Percentiles rank a stretch among this genome's conserved stretches.
Evolutionary conservation across 2,797 vertebrate species (phyloP).

Genomic region (Acanthornis magna): DNA sequence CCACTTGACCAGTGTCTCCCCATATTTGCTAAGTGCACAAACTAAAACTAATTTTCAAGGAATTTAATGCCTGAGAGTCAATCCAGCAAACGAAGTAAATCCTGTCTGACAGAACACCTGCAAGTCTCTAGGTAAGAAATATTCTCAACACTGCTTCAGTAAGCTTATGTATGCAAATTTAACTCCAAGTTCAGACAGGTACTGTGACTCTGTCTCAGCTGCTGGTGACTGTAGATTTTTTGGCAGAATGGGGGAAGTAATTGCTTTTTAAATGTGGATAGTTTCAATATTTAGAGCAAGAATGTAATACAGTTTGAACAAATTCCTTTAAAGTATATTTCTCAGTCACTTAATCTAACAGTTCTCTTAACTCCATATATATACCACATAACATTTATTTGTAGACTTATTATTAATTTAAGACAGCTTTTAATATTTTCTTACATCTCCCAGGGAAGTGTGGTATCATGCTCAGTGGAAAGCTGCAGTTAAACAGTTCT

Average conservation of each 20-base stretch:
- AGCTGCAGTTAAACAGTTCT: background rate
- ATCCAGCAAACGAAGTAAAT: slow-evolving; percentile 3
- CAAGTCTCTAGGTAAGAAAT: background rate
- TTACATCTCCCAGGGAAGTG: background rate
- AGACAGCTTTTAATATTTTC: background rate
- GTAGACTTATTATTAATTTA: background rate
- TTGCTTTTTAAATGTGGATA: background rate
- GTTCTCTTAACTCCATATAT: background rate
- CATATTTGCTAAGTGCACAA: background rate
- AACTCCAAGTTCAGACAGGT: background rate
- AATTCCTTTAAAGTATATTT: background rate
- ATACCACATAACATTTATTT: background rate
- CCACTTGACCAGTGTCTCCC: background rate
- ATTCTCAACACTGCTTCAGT: background rate
- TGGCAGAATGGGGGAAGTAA: background rate
- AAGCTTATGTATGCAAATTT: background rate
- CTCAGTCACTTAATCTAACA: background rate
- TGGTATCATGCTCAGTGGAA: fast-evolving
- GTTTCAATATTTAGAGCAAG: background rate
- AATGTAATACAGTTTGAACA: background rate
- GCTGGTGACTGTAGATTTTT: background rate
- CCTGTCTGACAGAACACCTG: background rate
- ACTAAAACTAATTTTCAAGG: slow-evolving; percentile 19
- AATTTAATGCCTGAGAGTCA: background rate
- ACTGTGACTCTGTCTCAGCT: background rate